Evolutionary conservation across 2,888 invertebrate genomes (phyloP), one percentile per base, ranked within the genome.

Genomic region (Eilema griseolum): DNA sequence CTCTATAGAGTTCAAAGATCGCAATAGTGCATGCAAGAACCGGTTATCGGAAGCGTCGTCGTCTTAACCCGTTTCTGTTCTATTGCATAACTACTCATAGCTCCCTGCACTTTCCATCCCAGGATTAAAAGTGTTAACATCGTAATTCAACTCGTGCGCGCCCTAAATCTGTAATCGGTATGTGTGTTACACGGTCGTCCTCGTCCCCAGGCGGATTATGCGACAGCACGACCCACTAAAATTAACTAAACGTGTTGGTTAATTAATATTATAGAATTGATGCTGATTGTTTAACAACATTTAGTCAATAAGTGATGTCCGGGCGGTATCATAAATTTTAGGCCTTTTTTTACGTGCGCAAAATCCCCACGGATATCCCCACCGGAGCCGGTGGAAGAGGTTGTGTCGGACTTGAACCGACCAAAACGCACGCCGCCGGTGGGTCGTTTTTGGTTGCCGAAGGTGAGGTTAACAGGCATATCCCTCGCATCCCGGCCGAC

Each of bases 1-100:
- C 61, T 70, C 31, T 41, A 33, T 64, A 46, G 66, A 74, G 78
- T 75, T 76, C 75, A 79, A 75, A 77, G 72, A 74, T 76, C 73
- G 70, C 77, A 66, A 76, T 62, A 73, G 71, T 74, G 52, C 72
- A 72, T 72, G 69, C 68, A 61, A 69, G 72, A 67, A 75, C 76
- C 76, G 77, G 77, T 76, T 74, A 65, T 71, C 68, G 62, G 69
- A 69, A 74, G 76, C 71, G 68, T 66, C 65, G 57, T 72, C 59
- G 61, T 72, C 57, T 62, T 66, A 83, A 79, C 76, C 72, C 69
- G 76, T 79, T 79, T 71, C 67, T 63, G 31, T 60, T 31, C n/a
- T 12, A 56, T 46, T 78, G 61, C 70, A 62, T 76, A 75, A 65
- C 69, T 70, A 61, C 66, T 56, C 69, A 61, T 72, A 75, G 66